Percentiles rank a stretch among this genome's conserved stretches.
These are phyloP conservation scores for Pseudotriccus pelzelni DNA, from an alignment of 2,797 vertebrate genomes.

Conservation along the genomic window DNA sequence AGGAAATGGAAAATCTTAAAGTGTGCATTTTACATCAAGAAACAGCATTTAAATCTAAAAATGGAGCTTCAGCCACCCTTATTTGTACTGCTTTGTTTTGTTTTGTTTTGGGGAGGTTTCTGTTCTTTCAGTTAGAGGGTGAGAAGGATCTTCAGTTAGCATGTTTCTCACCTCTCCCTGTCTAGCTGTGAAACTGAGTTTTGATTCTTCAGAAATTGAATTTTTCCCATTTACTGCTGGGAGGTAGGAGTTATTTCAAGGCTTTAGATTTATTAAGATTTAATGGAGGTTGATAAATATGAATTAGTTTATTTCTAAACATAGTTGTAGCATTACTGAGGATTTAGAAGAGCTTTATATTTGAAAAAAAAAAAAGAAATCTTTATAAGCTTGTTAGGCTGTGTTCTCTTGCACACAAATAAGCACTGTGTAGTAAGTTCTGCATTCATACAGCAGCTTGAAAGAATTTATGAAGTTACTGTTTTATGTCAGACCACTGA, in stretches of 20 bases:
- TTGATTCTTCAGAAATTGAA: not conserved
- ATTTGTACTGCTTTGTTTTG: not conserved
- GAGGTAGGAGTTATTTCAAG: not conserved
- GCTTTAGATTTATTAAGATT: constrained; percentile 8
- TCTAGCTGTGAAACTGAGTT: not conserved
- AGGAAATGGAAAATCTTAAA: not conserved
- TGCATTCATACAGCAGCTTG: not conserved
- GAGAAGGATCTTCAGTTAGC: not conserved
- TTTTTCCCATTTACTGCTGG: not conserved
- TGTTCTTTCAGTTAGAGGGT: not conserved
- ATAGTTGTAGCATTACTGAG: not conserved
- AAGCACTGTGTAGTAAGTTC: not conserved
- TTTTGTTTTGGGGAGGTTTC: not conserved
- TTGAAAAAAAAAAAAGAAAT: not conserved
- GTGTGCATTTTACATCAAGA: not conserved
- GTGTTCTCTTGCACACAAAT: not conserved
- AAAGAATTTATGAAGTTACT: not conserved
- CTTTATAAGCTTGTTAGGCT: not conserved
- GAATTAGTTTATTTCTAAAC: not conserved
- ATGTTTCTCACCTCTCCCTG: not conserved
- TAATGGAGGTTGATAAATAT: not conserved
- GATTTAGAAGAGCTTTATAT: not conserved
- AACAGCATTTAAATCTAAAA: not conserved
- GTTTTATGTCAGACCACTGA: not conserved
- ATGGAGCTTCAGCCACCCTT: not conserved